Evolutionary conservation across 2,113 vertebrate genomes (phyloP).

Genomic region (Salvelinus sp.): DNA sequence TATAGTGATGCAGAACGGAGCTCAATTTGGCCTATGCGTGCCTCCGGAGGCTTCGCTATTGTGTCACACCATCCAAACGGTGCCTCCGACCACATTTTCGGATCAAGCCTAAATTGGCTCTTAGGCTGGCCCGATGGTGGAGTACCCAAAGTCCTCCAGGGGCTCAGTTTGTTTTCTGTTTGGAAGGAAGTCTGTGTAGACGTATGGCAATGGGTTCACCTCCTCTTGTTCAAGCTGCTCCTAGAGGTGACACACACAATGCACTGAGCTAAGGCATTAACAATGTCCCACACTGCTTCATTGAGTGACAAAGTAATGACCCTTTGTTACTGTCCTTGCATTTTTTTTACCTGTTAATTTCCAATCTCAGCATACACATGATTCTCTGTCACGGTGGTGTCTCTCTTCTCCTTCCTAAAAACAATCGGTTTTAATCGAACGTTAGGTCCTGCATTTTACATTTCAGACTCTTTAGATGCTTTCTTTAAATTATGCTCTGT

Average conservation of each 20-base stretch:
- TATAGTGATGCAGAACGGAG: no score
- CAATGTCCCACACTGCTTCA: not conserved
- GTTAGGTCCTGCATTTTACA: no score
- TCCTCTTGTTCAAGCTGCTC: not conserved
- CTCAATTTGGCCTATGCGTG: no score
- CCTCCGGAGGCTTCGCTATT: no score
- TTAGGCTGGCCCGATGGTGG: not conserved
- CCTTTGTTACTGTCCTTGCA: not conserved
- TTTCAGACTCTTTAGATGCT: not conserved
- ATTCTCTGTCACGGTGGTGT: not conserved
- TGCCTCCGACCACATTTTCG: no score
- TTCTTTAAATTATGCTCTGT: not conserved
- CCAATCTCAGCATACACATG: slow-evolving; percentile 11
- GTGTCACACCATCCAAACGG: no score
- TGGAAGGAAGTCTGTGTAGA: slow-evolving; percentile 11
- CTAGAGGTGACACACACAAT: slow-evolving; percentile 1
- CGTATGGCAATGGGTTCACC: not conserved
- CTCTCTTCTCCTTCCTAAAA: not conserved
- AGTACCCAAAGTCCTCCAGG: not conserved
- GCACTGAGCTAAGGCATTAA: no score
- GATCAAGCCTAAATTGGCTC: no score
- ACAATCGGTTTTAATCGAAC: not conserved
- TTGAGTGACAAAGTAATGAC: not conserved
- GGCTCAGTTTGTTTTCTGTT: not conserved
- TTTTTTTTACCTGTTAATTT: not conserved